Evolutionary conservation across 2,888 invertebrate species (phyloP).

Genomic region (Noctua comes): DNA sequence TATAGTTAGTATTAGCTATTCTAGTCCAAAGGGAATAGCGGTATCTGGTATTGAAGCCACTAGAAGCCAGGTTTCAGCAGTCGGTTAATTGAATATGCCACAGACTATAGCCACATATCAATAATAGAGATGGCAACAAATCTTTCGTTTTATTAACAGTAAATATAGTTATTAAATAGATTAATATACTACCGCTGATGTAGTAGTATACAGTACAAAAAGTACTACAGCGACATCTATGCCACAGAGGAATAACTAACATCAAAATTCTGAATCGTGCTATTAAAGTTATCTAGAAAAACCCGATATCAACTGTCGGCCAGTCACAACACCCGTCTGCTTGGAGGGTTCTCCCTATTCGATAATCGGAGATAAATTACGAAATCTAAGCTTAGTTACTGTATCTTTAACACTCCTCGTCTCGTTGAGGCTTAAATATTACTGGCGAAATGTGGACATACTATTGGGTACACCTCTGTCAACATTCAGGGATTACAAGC

Average conservation of each 20-base stretch:
- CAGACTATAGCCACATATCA: background rate
- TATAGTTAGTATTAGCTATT: background rate
- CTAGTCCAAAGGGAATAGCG: background rate
- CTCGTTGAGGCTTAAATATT: background rate
- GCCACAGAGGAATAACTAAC: background rate
- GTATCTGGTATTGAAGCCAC: conserved; percentile 11
- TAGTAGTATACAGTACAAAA: background rate
- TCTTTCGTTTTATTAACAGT: background rate
- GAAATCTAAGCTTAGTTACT: background rate
- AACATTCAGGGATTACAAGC: background rate
- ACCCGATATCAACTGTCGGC: background rate
- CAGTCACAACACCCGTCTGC: background rate
- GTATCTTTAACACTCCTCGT: background rate
- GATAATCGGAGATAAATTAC: background rate
- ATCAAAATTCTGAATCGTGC: background rate
- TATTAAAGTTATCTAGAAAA: background rate
- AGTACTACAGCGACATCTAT: background rate
- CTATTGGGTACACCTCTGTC: background rate
- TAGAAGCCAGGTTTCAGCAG: background rate
- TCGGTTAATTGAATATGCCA: conserved; percentile 6
- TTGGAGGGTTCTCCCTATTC: background rate
- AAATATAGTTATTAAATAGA: background rate
- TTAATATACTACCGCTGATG: background rate
- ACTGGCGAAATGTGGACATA: background rate
- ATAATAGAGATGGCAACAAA: background rate